Conservation (phyloP, 1,140 invertebrate genomes). For the Diorhabda sublineata region DNA sequence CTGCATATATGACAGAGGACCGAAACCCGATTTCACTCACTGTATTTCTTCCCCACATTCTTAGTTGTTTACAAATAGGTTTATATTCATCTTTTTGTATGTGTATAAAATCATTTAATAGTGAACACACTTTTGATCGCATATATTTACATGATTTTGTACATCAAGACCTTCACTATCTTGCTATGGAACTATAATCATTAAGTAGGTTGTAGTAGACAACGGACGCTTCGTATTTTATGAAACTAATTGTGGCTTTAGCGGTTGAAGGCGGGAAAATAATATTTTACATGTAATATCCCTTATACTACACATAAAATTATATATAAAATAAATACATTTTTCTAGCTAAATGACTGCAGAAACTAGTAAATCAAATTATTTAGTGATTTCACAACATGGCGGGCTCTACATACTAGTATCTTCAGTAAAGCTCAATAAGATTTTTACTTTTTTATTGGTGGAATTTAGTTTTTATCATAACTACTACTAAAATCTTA, state of each 20-base stretch:
- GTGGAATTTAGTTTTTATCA: constrained; percentile 17
- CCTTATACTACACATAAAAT: constrained; percentile 33
- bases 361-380: constrained; percentile 29
- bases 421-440: constrained; percentile 34
- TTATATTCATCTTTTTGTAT: background rate
- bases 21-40: background rate
- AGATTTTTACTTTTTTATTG: constrained; percentile 28
- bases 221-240: constrained; percentile 38
- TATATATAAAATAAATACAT: constrained; percentile 23
- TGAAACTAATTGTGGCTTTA: constrained; percentile 35
- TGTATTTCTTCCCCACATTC: background rate
- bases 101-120: background rate
- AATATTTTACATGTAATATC: constrained; percentile 37
- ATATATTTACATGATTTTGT: constrained; percentile 1
- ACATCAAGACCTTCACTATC: constrained; percentile 33
- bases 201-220: constrained; percentile 27
- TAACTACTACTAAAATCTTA: constrained; percentile 24
- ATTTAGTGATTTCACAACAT: constrained; percentile 41
- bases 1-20: background rate
- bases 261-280: constrained; percentile 43
- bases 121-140: background rate
- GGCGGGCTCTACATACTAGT: constrained; percentile 43
- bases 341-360: constrained; percentile 18
- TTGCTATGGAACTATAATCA: constrained; percentile 28
- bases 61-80: background rate